These are phyloP conservation scores for Pterocles orientalis DNA, from an alignment of 2,113 vertebrate species.

Conservation along the genomic window DNA sequence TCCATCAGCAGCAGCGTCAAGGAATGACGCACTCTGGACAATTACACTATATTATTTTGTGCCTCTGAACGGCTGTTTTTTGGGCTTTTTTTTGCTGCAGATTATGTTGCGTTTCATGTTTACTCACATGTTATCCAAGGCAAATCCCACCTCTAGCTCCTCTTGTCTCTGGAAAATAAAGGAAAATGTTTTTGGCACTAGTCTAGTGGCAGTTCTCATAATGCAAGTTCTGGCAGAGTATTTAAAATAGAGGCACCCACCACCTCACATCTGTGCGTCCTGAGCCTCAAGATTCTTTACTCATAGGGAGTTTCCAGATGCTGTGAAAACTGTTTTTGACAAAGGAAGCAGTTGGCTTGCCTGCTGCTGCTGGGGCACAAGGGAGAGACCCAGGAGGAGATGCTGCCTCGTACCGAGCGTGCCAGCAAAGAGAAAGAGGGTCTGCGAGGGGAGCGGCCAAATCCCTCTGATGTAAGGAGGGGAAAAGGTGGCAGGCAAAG, in stretches of 20 bases:
- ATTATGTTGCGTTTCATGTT: neutral
- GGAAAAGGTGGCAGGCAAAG: neutral
- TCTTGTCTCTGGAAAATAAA: slow-evolving; percentile 51
- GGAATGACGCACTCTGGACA: neutral
- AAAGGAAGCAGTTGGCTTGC: neutral
- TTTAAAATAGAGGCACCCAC: neutral
- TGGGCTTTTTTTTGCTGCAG: neutral
- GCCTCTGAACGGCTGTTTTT: neutral
- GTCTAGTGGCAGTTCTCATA: neutral
- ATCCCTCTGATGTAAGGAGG: neutral
- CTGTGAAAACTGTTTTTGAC: neutral
- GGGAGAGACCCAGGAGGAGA: neutral
- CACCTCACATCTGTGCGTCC: neutral
- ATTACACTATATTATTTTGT: neutral
- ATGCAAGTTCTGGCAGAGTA: neutral
- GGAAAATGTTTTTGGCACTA: neutral
- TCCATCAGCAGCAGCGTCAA: neutral
- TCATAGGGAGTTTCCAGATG: neutral
- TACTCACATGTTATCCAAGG: slow-evolving; percentile 69
- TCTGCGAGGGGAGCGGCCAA: neutral
- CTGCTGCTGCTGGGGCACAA: neutral
- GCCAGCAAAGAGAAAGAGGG: neutral
- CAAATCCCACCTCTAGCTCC: slow-evolving; percentile 69
- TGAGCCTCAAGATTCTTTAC: neutral
- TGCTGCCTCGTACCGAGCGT: neutral